Evolutionary conservation across 2,888 invertebrate species (phyloP), one percentile per base, ranked within the genome.

Genomic region (Tachina grossa): DNA sequence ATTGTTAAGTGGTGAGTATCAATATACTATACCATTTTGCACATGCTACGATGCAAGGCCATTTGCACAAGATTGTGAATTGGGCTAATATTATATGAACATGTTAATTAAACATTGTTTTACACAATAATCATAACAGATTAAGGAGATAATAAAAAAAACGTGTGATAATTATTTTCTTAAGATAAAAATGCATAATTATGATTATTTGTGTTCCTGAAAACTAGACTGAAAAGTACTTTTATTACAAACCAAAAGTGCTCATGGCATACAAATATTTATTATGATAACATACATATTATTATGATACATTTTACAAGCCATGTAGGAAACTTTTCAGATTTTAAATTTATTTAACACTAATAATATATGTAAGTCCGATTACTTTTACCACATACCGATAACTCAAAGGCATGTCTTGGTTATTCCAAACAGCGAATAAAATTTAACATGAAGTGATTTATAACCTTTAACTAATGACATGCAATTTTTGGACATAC

Each of bases 151-250:
- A 65, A 43, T 47, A 43, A 47, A 53, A 49, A n/a, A 49, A 66
- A 78, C 82, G 82, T 82, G 85, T 82, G 82, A 85, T 71, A 82
- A 85, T 85, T 69, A 55, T 66, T 79, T 75, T 61, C 57, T 59
- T 49, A 39, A 49, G 78, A 85, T 82, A 77, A 77, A 55, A 13
- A 16, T 13, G 11, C 13, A 47, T 16, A 82, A 76, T 47, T 57
- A 57, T 57, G 71, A 82, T 65, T 51, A 43, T 66, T 81, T 45
- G 41, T 53, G n/a, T 74, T n/a, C 51, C 31, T 69, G 43, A 14
- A 31, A 31, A 76, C 31, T 47, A 45, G 61, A 75, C 49, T 41
- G 13, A 65, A 45, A 66, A 19, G 31, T 57, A 39, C 6, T 39
- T 16, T 2, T 55, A 53, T 41, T 65, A 13, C 11, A 51, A 51